phyloP scores from a whole-genome alignment of 2,113 vertebrate species.

The Sebastes fasciatus region DNA sequence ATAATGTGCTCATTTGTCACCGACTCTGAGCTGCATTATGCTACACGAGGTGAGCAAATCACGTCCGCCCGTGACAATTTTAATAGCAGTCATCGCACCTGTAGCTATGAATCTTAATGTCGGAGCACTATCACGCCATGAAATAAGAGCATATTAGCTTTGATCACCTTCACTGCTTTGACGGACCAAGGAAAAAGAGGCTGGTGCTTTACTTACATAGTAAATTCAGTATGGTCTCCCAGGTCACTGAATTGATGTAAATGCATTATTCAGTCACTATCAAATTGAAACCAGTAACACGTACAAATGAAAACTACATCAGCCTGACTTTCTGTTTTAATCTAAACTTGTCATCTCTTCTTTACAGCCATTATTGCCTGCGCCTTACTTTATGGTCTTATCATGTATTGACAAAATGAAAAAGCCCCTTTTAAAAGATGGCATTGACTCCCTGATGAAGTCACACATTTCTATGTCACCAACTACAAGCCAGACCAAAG shows the following conservation, averaged over 20 bases:
- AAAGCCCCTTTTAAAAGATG: background rate
- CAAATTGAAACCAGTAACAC: background rate
- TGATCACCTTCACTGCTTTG: constrained; percentile 4
- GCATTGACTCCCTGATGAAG: constrained; percentile 1
- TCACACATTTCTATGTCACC: background rate
- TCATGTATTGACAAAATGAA: constrained; percentile 6
- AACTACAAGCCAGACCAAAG: background rate
- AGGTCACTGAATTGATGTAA: background rate
- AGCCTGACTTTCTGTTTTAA: background rate
- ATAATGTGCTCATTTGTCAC: constrained; percentile 63
- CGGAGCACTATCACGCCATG: background rate
- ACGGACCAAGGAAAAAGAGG: background rate
- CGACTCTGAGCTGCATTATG: constrained; percentile 21
- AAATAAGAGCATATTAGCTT: constrained; percentile 17
- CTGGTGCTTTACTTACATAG: constrained; percentile 4
- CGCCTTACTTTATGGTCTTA: background rate
- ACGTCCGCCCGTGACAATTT: constrained; percentile 19
- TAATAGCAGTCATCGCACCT: background rate
- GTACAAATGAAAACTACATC: background rate
- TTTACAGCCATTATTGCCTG: background rate
- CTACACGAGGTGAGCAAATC: constrained; percentile 10
- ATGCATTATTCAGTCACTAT: constrained; percentile 1
- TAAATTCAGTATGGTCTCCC: constrained; percentile 26
- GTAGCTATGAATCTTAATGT: constrained; percentile 36
- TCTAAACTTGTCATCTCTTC: constrained; percentile 3